Percentiles rank a stretch among this genome's conserved stretches.
These are phyloP conservation scores for Reticulitermes speratus DNA, from an alignment of 1,140 invertebrate genomes.

Conservation along the genomic window DNA sequence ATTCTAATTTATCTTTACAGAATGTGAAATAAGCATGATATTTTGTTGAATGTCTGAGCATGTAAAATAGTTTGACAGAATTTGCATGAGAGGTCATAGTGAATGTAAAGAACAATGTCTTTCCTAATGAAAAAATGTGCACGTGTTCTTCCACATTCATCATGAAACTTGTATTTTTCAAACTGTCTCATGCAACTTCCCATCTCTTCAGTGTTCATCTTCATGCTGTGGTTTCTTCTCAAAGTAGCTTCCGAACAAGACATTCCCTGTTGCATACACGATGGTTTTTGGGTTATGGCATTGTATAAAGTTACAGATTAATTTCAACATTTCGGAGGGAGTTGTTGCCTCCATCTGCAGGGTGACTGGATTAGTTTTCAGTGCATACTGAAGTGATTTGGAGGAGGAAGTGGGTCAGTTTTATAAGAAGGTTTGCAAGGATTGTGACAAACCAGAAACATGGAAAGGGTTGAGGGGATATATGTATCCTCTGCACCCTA, in stretches of 20 bases:
- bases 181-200: background rate
- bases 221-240: background rate
- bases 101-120: background rate
- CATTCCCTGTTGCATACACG: background rate
- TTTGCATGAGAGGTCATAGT: background rate
- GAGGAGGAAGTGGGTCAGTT: too few relatives aligned
- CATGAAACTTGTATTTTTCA: background rate
- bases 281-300: too few relatives aligned
- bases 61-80: background rate
- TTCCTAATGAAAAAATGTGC: background rate
- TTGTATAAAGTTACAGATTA: too few relatives aligned
- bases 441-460: too few relatives aligned
- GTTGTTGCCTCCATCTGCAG: too few relatives aligned
- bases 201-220: background rate
- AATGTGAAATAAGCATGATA: slow-evolving; percentile 9
- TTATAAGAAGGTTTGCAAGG: too few relatives aligned
- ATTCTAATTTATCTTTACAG: background rate
- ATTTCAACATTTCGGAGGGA: too few relatives aligned
- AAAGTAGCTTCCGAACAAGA: background rate
- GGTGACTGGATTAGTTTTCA: too few relatives aligned
- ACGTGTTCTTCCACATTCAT: background rate
- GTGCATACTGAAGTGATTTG: too few relatives aligned
- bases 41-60: background rate
- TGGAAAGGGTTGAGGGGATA: too few relatives aligned
- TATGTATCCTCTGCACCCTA: too few relatives aligned